Conservation (phyloP, 2,113 vertebrate species). For the Morone saxatilis region DNA sequence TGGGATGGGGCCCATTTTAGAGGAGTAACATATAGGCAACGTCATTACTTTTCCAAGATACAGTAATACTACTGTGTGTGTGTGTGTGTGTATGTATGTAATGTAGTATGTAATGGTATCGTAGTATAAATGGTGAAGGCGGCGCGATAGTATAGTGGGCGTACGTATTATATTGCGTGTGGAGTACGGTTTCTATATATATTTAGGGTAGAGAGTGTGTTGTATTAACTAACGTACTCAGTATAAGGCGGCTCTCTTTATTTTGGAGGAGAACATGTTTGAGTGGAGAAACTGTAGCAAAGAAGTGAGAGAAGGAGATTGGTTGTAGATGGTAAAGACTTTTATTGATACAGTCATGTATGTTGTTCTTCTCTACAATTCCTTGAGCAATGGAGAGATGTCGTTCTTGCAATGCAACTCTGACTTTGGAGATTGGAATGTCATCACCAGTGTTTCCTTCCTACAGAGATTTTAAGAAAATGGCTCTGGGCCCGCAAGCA, state of each 20-base stretch:
- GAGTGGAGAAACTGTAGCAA: background rate
- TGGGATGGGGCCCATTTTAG: constrained; percentile 12
- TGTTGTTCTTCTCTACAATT: background rate
- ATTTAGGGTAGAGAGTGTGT: too few species aligned
- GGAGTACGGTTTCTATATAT: too few species aligned
- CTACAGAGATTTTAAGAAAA: constrained; percentile 42
- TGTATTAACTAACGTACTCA: too few species aligned
- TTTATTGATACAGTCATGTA: background rate
- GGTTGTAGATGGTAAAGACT: background rate
- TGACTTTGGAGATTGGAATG: constrained; percentile 41
- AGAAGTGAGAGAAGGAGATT: background rate
- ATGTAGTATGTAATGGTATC: too few species aligned
- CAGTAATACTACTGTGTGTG: background rate
- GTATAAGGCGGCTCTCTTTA: too few species aligned
- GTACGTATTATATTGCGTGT: too few species aligned
- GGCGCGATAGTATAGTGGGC: too few species aligned
- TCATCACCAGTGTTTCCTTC: constrained; percentile 58
- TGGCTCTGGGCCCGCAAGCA: constrained; percentile 43
- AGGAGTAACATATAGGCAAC: background rate
- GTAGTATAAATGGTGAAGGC: too few species aligned
- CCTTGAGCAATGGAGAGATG: constrained; percentile 16
- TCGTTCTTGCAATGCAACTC: constrained; percentile 1
- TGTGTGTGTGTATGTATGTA: too few species aligned
- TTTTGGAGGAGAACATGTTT: background rate
- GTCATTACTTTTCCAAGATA: background rate